Percentiles rank a stretch among this genome's conserved stretches.
Conservation (phyloP, 1,140 invertebrate species). For the Diachasma alloeum region DNA sequence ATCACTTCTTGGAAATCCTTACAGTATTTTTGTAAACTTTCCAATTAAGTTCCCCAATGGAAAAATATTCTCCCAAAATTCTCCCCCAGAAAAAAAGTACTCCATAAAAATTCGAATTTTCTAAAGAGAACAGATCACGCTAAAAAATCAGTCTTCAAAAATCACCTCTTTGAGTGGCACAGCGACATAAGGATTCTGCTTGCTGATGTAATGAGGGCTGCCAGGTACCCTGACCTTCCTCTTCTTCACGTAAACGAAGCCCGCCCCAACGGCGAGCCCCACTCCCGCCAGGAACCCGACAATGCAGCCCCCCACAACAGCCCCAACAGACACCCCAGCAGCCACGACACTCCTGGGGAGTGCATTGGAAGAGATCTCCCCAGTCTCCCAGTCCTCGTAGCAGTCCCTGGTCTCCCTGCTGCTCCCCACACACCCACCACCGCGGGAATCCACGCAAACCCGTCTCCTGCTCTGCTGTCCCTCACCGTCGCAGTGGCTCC, state of each 20-base stretch:
- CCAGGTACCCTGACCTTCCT: slow-evolving; percentile 68
- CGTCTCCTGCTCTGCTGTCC: slow-evolving; percentile 73
- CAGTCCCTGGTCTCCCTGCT: slow-evolving; percentile 74
- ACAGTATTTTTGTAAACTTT: no score
- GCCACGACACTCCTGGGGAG: slow-evolving; percentile 57
- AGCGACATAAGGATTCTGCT: slow-evolving; percentile 85
- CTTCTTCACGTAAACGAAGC: slow-evolving; percentile 61
- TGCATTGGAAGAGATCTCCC: slow-evolving; percentile 41
- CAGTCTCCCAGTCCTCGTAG: slow-evolving; percentile 53
- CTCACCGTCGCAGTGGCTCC: slow-evolving; percentile 74
- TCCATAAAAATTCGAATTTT: no score
- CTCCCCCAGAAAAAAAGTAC: no score
- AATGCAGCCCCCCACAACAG: slow-evolving; percentile 67
- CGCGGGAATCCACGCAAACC: slow-evolving; percentile 67
- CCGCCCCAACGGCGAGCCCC: slow-evolving; percentile 52
- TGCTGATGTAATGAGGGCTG: slow-evolving; percentile 81
- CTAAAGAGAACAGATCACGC: no score
- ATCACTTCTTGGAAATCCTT: no score
- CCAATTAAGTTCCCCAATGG: no score
- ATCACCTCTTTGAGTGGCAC: slow-evolving; percentile 78
- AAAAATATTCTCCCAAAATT: no score
- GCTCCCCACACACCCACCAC: slow-evolving; percentile 72
- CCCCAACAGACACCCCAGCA: slow-evolving; percentile 65
- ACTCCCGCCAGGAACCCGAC: slow-evolving; percentile 63
- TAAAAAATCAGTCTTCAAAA: not conserved